Conservation (phyloP, 1,140 invertebrate genomes). For the Marisa cornuarietis region DNA sequence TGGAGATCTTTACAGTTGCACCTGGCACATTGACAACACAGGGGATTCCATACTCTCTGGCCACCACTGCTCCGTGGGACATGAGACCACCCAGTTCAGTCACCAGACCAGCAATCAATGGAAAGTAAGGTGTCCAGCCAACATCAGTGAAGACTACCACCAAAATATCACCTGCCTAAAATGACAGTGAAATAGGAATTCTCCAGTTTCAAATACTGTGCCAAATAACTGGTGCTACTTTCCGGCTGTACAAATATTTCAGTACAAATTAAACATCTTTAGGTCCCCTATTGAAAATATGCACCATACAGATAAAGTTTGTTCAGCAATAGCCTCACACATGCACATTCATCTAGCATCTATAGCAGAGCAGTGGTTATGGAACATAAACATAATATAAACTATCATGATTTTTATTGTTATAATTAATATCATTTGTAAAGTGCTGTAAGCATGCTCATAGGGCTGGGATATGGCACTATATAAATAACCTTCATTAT, state of each 20-base stretch:
- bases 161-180: conserved; percentile 77
- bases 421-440: no score
- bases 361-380: no score
- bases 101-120: conserved; percentile 80
- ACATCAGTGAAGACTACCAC: conserved; percentile 84
- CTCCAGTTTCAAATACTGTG: background rate
- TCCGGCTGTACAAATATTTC: background rate
- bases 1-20: conserved; percentile 76
- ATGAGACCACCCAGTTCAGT: conserved; percentile 87
- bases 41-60: conserved; percentile 85
- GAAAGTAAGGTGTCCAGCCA: conserved; percentile 89
- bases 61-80: conserved; percentile 88
- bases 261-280: background rate
- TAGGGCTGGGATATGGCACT: no score
- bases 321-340: no score
- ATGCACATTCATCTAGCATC: no score
- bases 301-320: no score
- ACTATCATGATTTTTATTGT: no score
- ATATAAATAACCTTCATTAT: no score
- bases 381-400: no score
- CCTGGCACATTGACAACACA: conserved; percentile 80
- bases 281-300: no score
- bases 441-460: no score
- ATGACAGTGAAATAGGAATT: conserved; percentile 5
- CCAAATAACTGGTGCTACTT: background rate